Conservation (phyloP, 2,113 vertebrate genomes). For the Brevimyrus niger region DNA sequence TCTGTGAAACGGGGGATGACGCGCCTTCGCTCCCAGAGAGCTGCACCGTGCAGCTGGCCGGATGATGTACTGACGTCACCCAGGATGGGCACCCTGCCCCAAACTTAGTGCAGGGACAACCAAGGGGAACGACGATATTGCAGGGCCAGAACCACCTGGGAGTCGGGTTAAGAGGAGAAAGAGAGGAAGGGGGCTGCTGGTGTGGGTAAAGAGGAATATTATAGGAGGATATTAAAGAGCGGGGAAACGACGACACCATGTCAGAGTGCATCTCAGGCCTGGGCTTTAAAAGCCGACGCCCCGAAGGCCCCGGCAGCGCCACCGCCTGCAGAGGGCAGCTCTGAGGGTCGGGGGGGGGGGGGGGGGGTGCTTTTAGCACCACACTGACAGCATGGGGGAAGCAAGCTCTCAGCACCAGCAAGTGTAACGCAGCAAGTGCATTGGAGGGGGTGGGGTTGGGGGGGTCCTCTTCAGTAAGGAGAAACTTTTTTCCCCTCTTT, state of each 20-base stretch:
- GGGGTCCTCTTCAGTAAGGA: neutral
- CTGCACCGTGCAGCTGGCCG: neutral
- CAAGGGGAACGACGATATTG: neutral
- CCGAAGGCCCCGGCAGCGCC: neutral
- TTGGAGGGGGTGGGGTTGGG: too few relatives aligned
- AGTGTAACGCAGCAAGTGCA: neutral
- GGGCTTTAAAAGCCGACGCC: neutral
- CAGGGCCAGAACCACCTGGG: conserved; percentile 11
- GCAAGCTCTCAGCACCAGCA: neutral
- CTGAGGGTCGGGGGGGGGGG: too few relatives aligned
- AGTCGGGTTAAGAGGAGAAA: conserved; percentile 22
- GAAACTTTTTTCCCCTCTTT: neutral
- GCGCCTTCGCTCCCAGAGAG: neutral
- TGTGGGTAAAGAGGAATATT: neutral
- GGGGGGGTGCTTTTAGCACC: neutral
- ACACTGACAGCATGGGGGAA: neutral
- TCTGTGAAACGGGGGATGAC: neutral
- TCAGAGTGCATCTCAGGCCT: neutral
- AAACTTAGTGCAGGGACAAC: neutral
- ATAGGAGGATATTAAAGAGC: neutral
- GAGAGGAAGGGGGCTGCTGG: conserved; percentile 45
- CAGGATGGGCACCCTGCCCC: neutral
- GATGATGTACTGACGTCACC: neutral
- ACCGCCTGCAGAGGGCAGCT: neutral
- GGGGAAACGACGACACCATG: neutral